Evolutionary conservation across 2,797 vertebrate genomes (phyloP), one percentile per base, ranked within the genome.

Genomic region (Hyperoplus lanceolatus): DNA sequence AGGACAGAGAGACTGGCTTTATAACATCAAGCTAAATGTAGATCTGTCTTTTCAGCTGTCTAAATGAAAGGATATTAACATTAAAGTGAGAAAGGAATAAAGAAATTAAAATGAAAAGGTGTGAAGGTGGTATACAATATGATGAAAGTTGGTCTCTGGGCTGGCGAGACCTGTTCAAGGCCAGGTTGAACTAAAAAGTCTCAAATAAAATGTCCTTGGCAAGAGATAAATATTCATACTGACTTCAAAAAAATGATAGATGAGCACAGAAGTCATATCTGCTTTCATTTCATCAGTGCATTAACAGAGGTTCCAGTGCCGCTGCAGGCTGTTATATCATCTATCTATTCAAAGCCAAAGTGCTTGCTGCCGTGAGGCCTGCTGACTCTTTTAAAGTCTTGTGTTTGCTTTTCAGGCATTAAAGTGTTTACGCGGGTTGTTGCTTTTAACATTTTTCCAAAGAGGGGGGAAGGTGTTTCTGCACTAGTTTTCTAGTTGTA

Each of bases 381-480:
- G 70, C 84, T 53, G 75, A 77, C 77, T 81, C 74, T 61, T 84
- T 82, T 83, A 57, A 85, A 77, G 66, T 77, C 46, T 4, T 0
- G 56, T 63, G 59, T 87, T 85, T 74, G 72, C 76, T 80, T 90
- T 66, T 53, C 77, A 16, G 65, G 84, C 84, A 82, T 87, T 79
- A 86, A 89, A 90, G 80, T 53, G 71, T 82, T 82, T 85, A 81
- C 80, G 84, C 80, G 72, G 29, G 87, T 82, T 81, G 78, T 81
- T 84, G 79, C 83, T 86, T 87, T 82, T 48, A 81, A 69, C 73
- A 61, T 83, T 75, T 70, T 57, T 74, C 72, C 56, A 79, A 79
- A 82, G 83, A 79, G 75, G 73, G 77, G 82, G 29, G 88, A 90
- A 91, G 91, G 89, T 92, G 91, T 90, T 90, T 72, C 70, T 60